Conservation (phyloP, 2,888 invertebrate genomes). For the Sminthurides aquaticus region DNA sequence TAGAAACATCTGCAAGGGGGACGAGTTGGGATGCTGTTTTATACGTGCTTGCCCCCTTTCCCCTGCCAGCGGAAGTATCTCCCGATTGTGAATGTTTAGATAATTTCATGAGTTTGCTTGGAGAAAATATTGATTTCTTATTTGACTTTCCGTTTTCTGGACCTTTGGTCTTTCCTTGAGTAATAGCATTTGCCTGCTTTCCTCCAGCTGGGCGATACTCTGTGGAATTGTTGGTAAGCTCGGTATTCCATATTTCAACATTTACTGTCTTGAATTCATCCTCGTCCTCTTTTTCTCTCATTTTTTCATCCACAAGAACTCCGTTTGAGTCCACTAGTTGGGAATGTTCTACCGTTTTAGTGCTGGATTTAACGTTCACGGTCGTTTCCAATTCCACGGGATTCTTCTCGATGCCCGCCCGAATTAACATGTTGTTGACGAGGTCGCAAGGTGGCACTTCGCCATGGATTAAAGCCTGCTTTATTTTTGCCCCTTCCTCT, state of each 20-base stretch:
- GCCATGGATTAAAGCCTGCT: conserved; percentile 57
- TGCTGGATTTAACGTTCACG: conserved; percentile 61
- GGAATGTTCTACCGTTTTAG: conserved; percentile 63
- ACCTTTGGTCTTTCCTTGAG: background rate
- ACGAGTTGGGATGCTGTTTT: background rate
- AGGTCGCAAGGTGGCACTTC: conserved; percentile 61
- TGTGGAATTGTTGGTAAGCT: background rate
- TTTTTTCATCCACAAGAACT: conserved; percentile 60
- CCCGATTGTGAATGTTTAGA: background rate
- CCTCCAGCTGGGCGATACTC: background rate
- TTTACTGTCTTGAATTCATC: conserved; percentile 57
- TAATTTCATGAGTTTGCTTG: background rate
- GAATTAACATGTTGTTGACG: conserved; percentile 60
- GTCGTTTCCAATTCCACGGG: conserved; percentile 38
- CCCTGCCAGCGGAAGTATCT: background rate
- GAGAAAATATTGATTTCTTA: conserved; percentile 1
- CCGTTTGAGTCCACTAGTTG: conserved; percentile 58
- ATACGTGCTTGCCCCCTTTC: background rate
- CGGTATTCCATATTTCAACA: conserved; percentile 41
- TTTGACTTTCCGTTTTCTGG: background rate
- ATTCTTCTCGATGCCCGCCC: conserved; percentile 51
- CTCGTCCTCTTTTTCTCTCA: conserved; percentile 62
- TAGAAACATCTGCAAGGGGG: too few relatives aligned
- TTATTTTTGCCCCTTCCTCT: conserved; percentile 60
- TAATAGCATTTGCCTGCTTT: background rate